Evolutionary conservation across 2,888 invertebrate species (phyloP), one percentile per base, ranked within the genome.

Genomic region (Philaethria dido): DNA sequence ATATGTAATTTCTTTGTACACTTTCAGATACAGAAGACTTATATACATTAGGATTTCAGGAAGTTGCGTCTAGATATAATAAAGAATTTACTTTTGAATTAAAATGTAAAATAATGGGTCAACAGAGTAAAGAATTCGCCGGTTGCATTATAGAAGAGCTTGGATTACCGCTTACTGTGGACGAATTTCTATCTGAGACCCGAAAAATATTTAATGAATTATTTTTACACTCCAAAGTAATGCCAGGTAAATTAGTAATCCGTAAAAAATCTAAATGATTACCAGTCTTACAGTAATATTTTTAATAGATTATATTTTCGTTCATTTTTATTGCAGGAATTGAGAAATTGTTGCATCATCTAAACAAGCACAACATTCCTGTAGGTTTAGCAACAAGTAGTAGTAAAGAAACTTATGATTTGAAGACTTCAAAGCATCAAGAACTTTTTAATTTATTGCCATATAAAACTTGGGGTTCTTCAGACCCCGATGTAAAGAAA

Each of bases 311-410:
- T 4, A 29, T 14, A 6, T 5, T 54, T 44, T 8, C 18, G 18
- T 45, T 20, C 14, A 3, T 39, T 39, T 0, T 55, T 39, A 20
- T 48, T 60, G 18, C 83, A 97, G 97, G 98, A 62, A 97, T 96
- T 14, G 94, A 95, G 78, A 94, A 93, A 72, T 88, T 98, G 25
- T 89, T 98, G 11, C 86, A 92, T 39, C 98, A 98, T 86, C 91
- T 98, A 22, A 92, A 95, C 74, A 85, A 92, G 0, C 88, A 95
- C 68, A 94, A 95, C 13, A 89, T 98, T 60, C 97, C 98, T 0
- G 95, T 98, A 45, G 97, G 97, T 1, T 92, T 98, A 73, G 98
- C 98, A 14, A 98, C 98, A 0, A 98, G 98, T 66, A 97, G 98
- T 50, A 94, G 95, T 47, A 89, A 92, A 72, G 94, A 95, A 39